A percentile compares a stretch with the other conserved stretches of the same genome.
phyloP scores from a whole-genome alignment of 2,888 invertebrate species.

The Acanthosoma haemorrhoidale region DNA sequence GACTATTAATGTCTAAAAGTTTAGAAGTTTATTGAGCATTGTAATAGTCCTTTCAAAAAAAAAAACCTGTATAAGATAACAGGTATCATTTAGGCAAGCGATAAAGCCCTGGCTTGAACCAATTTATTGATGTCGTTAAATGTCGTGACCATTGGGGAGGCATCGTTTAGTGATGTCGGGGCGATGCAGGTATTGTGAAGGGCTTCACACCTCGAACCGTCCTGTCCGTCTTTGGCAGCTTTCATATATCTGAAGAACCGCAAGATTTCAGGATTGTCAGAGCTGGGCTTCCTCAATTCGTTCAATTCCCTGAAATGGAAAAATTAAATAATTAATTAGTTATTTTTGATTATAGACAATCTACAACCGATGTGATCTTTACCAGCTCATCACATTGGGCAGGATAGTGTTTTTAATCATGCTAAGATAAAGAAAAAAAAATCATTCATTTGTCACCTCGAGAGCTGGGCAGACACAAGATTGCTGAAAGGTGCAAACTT shows the following conservation, averaged over 20 bases:
- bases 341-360: too few relatives aligned
- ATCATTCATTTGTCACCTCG: constrained; percentile 60
- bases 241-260: constrained; percentile 80
- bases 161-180: constrained; percentile 49
- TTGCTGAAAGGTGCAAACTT: constrained; percentile 82
- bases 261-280: constrained; percentile 79
- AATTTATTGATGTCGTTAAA: constrained; percentile 83
- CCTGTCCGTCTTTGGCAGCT: constrained; percentile 80
- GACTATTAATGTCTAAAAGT: too few relatives aligned
- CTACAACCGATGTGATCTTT: too few relatives aligned
- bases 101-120: constrained; percentile 69
- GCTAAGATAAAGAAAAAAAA: neutral
- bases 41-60: too few relatives aligned
- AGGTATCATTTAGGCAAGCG: neutral
- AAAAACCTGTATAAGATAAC: neutral
- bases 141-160: constrained; percentile 79
- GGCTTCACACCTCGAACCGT: constrained; percentile 67
- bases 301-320: constrained; percentile 65
- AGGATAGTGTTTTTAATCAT: too few relatives aligned
- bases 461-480: constrained; percentile 76
- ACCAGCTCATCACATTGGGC: too few relatives aligned
- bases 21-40: too few relatives aligned
- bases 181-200: constrained; percentile 62
- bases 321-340: neutral
- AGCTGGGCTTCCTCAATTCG: constrained; percentile 75